Conservation (phyloP, 53 echinoderm and acorn worm genomes). For the Glandiceps talaboti region DNA sequence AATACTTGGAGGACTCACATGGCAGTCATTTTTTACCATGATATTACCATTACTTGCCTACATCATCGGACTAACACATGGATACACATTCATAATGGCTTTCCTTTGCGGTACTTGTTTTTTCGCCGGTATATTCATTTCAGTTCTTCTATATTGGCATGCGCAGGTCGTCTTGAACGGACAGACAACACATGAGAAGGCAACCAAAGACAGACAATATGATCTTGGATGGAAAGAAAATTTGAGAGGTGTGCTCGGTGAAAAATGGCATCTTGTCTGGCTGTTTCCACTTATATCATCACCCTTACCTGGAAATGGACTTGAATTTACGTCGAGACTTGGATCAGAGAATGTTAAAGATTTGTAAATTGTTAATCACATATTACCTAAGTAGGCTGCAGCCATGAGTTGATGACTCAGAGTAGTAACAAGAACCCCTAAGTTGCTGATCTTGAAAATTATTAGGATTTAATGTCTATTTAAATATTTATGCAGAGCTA, state of each 20-base stretch:
- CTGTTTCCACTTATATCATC: constrained; percentile 51
- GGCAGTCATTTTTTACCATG: constrained; percentile 35
- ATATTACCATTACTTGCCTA: constrained; percentile 45
- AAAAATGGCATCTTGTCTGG: constrained; percentile 73
- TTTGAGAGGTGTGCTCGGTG: constrained; percentile 40
- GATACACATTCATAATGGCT: constrained; percentile 43
- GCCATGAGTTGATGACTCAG: too few relatives aligned
- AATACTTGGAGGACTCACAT: constrained; percentile 23
- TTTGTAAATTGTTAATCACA: too few relatives aligned
- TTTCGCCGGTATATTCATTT: constrained; percentile 21
- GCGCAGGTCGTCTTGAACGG: constrained; percentile 24
- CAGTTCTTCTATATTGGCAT: constrained; percentile 40
- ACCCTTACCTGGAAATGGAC: constrained; percentile 65
- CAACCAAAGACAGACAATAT: constrained; percentile 35
- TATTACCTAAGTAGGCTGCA: neutral
- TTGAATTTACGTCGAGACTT: constrained; percentile 37
- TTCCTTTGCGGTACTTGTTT: constrained; percentile 70
- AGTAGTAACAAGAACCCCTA: too few relatives aligned
- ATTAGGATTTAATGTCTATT: too few relatives aligned
- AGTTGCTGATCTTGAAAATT: too few relatives aligned
- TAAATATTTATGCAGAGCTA: too few relatives aligned
- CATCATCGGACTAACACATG: constrained; percentile 20
- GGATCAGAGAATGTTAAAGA: constrained; percentile 54
- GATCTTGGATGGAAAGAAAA: constrained; percentile 56
- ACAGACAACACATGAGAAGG: constrained; percentile 65